Percentiles rank a stretch among this genome's conserved stretches.
These are phyloP conservation scores for human DNA, from an alignment of 2,113 vertebrate species.

Conservation along the genomic window GRCh38 chr2:86572001-86572500, in stretches of 20 bases:
- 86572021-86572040: background rate
- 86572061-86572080: background rate
- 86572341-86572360: background rate
- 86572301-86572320: background rate
- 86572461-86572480: background rate
- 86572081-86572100: background rate
- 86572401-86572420: background rate
- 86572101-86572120: background rate
- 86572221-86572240: background rate
- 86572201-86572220: background rate
- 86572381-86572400: background rate
- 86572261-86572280: background rate
- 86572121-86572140: background rate
- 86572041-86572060: background rate
- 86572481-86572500: background rate
- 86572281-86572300: background rate
- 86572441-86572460: background rate
- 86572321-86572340: background rate
- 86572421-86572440: background rate
- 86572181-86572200: background rate
- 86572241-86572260: background rate
- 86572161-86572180: background rate
- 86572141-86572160: background rate
- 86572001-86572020: background rate
- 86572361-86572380: background rate